phyloP scores from a whole-genome alignment of 2,797 vertebrate species.

The Spondyliosoma cantharus region DNA sequence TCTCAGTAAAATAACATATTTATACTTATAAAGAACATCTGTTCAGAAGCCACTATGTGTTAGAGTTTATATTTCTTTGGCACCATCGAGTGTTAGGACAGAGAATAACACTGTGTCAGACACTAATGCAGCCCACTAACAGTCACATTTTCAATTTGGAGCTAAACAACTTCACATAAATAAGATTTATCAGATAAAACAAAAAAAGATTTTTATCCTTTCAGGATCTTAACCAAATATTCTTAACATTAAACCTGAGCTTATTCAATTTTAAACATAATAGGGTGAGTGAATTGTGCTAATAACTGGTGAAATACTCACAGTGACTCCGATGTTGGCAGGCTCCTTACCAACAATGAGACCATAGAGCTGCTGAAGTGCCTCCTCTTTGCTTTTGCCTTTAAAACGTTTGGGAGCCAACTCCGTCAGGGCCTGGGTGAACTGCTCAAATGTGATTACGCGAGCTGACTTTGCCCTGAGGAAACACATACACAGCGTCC shows the following conservation, averaged over 20 bases:
- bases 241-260: background rate
- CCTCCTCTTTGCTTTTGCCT: conserved; percentile 85
- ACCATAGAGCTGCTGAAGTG: conserved; percentile 80
- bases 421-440: conserved; percentile 88
- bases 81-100: background rate
- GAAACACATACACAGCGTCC: conserved; percentile 49
- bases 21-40: too few species aligned
- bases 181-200: background rate
- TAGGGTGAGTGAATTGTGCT: background rate
- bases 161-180: background rate
- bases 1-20: too few species aligned
- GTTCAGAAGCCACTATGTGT: background rate
- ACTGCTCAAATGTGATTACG: conserved; percentile 90
- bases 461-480: conserved; percentile 86
- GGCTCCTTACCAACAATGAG: conserved; percentile 89
- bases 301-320: conserved; percentile 74
- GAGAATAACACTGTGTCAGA: background rate
- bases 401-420: conserved; percentile 88
- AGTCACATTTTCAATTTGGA: background rate
- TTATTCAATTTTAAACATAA: background rate
- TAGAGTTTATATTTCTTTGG: background rate
- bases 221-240: background rate
- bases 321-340: conserved; percentile 80
- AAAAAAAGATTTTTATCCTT: background rate
- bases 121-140: background rate